phyloP scores from a whole-genome alignment of 2,113 vertebrate species.

The Zosterops hypoxanthus region DNA sequence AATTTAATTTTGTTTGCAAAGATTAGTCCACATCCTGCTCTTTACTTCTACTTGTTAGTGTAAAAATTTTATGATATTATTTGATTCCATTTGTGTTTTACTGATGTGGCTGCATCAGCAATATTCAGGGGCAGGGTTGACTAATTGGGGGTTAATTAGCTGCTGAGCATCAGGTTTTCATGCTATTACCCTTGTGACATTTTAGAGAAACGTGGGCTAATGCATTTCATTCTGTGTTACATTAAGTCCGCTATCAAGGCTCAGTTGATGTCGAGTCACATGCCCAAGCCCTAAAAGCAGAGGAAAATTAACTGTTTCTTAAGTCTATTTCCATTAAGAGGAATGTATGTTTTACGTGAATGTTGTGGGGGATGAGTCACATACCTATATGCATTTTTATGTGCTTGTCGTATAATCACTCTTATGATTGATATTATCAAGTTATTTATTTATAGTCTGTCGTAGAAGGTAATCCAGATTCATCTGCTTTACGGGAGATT shows the following conservation, averaged over 20 bases:
- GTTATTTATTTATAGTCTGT: neutral
- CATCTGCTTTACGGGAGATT: neutral
- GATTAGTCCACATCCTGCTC: slow-evolving; percentile 16
- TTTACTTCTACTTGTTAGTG: slow-evolving; percentile 19
- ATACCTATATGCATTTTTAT: neutral
- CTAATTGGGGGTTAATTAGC: slow-evolving; percentile 56
- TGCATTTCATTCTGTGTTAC: neutral
- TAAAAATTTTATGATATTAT: neutral
- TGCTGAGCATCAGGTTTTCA: slow-evolving; percentile 25
- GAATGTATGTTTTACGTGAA: neutral
- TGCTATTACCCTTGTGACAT: slow-evolving; percentile 37
- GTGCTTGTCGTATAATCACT: neutral
- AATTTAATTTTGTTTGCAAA: slow-evolving; percentile 58
- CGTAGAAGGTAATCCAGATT: neutral
- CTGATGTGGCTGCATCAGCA: slow-evolving; percentile 1
- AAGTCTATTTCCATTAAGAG: neutral
- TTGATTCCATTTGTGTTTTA: slow-evolving; percentile 26
- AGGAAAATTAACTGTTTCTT: neutral
- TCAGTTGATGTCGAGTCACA: neutral
- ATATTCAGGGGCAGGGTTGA: neutral
- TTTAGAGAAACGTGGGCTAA: neutral
- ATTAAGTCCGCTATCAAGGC: neutral
- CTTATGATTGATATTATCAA: neutral
- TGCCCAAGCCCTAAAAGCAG: neutral
- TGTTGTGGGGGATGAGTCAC: neutral